Evolutionary conservation across 2,888 invertebrate genomes (phyloP), one percentile per base, ranked within the genome.

Genomic region (Masnerella sp.): DNA sequence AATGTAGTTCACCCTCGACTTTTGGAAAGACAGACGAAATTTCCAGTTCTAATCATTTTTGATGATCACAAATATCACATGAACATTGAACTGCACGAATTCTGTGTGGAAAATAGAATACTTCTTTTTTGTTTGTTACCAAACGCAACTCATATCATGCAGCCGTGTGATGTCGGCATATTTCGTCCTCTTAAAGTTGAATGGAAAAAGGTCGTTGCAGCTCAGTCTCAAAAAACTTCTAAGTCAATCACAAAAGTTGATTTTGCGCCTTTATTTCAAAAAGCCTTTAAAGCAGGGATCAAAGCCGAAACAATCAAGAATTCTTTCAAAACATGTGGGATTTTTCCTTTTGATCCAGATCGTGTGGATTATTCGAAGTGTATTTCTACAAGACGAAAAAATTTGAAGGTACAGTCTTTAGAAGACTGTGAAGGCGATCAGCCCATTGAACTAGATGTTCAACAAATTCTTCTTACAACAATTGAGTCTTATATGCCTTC

Each of bases 1-100:
- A 86, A 86, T 58, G 70, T 83, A 32, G 83, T 85, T 5, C 72
- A 78, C 38, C 75, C 70, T 2, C 83, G 83, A 82, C 52, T 79
- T 17, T 8, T 74, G 15, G 38, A 80, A 20, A 56, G 79, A n/a
- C 77, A 77, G 7, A 77, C 83, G 1, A 18, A 77, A 28, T 69
- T 77, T 9, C 79, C 81, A 5, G 76, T 81, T 5, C 56, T 81
- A 15, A 56, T 81, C 38, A 77, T 81, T 67, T 14, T 82, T 5
- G 82, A 83, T 72, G 82, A 81, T 5, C 82, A 81, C 51, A 75
- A 73, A 36, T 81, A 80, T 4, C 51, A 83, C 49, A 36, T 80
- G 38, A 78, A 76, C 14, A 11, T 79, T 14, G 69, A 77, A 36
- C 36, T 80, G 0, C 77, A 77, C 58, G 36, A 79, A 12, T 80